A percentile compares a stretch with the other conserved stretches of the same genome.
Evolutionary conservation across 2,113 vertebrate species (phyloP).

Genomic region (Myodes glareolus): DNA sequence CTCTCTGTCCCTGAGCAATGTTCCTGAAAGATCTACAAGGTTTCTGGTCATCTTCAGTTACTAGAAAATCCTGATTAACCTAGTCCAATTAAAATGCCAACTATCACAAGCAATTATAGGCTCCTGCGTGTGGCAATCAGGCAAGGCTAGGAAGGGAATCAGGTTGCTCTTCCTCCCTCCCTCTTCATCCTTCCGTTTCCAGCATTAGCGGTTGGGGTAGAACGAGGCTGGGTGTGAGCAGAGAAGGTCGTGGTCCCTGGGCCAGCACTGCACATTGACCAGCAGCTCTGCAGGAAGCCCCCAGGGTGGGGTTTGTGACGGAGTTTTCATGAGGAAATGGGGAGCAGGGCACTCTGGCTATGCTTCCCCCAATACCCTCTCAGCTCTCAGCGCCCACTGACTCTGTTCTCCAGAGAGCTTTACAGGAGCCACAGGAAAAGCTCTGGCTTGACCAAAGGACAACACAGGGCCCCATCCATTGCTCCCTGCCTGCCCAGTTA

Average conservation of each 20-base stretch:
- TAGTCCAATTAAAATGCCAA: not conserved
- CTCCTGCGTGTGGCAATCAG: not conserved
- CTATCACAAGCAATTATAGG: not conserved
- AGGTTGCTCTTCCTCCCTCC: not conserved
- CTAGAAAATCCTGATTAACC: not conserved
- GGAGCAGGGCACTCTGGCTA: not conserved
- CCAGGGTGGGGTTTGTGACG: too few relatives aligned
- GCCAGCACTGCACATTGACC: not conserved
- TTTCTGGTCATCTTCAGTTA: not conserved
- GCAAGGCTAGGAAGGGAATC: not conserved
- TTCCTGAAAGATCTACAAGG: not conserved
- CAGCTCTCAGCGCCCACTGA: not conserved
- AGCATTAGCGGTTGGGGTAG: not conserved
- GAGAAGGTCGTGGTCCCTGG: not conserved
- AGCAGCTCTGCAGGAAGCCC: not conserved
- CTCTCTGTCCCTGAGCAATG: not conserved
- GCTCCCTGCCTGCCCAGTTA: not conserved
- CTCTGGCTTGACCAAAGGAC: not conserved
- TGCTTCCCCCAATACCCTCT: not conserved
- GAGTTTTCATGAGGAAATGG: not conserved
- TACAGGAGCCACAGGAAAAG: not conserved
- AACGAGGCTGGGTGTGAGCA: too few relatives aligned
- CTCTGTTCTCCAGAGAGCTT: not conserved
- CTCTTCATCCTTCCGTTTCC: not conserved
- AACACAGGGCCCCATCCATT: accelerated